Evolutionary conservation across 2,113 vertebrate genomes (phyloP).

Genomic region (Mastomys natalensis): DNA sequence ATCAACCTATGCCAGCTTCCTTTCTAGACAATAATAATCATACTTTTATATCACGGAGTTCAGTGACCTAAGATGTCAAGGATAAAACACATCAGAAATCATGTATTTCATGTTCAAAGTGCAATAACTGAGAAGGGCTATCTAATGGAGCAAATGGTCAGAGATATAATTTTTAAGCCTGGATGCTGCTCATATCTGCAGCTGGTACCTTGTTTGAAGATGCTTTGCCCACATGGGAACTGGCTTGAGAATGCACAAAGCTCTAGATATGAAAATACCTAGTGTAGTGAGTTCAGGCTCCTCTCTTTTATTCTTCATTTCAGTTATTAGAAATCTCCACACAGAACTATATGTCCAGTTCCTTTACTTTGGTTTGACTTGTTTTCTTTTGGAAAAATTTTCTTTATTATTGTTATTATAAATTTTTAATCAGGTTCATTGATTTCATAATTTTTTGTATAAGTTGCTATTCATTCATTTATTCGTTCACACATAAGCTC

Average conservation of each 20-base stretch:
- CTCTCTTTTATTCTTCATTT: background rate
- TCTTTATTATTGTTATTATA: background rate
- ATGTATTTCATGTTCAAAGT: background rate
- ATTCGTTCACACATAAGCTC: background rate
- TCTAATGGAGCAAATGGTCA: background rate
- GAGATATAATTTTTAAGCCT: background rate
- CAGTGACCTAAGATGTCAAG: background rate
- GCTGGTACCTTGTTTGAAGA: background rate
- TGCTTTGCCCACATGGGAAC: rapidly evolving
- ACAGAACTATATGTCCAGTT: background rate
- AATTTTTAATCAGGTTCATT: background rate
- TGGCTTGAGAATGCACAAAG: background rate
- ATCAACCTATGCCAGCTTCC: background rate
- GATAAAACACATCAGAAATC: background rate
- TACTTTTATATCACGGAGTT: background rate
- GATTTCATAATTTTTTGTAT: background rate
- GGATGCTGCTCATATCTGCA: background rate
- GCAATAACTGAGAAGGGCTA: background rate
- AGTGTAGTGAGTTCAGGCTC: background rate
- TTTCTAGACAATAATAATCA: background rate
- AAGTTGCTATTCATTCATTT: background rate
- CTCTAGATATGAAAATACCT: background rate
- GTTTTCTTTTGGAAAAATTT: background rate
- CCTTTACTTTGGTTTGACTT: slow-evolving; percentile 35
- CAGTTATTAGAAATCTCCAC: background rate